A percentile compares a stretch with the other conserved stretches of the same genome.
These are phyloP conservation scores for Merodon equestris DNA, from an alignment of 2,888 invertebrate genomes.

Conservation along the genomic window DNA sequence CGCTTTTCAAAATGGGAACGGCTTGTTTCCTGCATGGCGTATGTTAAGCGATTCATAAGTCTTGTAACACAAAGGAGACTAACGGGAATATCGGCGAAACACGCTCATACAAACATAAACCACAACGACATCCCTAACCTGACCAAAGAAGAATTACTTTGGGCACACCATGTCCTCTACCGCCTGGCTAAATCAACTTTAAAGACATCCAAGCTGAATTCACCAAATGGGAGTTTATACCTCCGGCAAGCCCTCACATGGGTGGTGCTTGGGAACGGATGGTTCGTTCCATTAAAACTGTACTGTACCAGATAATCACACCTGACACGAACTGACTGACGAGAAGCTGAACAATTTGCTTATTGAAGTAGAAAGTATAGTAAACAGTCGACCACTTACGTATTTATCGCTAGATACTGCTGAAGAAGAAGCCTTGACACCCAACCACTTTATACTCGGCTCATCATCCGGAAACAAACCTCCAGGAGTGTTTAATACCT, in stretches of 20 bases:
- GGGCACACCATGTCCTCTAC: slow-evolving; percentile 25
- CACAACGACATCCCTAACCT: neutral
- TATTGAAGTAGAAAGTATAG: slow-evolving; percentile 50
- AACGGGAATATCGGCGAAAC: slow-evolving; percentile 15
- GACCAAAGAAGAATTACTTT: slow-evolving; percentile 19
- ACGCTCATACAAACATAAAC: slow-evolving; percentile 1
- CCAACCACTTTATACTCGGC: slow-evolving; percentile 72
- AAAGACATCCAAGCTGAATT: slow-evolving; percentile 16
- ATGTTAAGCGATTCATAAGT: slow-evolving; percentile 17
- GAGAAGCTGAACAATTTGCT: slow-evolving; percentile 44
- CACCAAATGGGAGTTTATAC: slow-evolving; percentile 37
- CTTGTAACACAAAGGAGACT: slow-evolving; percentile 8
- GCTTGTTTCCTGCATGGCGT: slow-evolving; percentile 14
- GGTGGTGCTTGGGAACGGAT: slow-evolving; percentile 54
- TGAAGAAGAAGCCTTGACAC: slow-evolving; percentile 72
- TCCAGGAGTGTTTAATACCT: slow-evolving; percentile 65
- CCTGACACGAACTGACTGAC: slow-evolving; percentile 36
- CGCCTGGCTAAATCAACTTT: slow-evolving; percentile 30
- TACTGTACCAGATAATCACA: slow-evolving; percentile 26
- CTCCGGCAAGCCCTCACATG: slow-evolving; percentile 50
- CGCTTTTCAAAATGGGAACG: slow-evolving; percentile 31
- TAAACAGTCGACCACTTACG: slow-evolving; percentile 57
- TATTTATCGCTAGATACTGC: slow-evolving; percentile 58
- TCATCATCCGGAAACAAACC: slow-evolving; percentile 51
- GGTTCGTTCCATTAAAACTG: slow-evolving; percentile 44